phyloP scores from a whole-genome alignment of 1,140 invertebrate genomes.

The Cyrtorhinus lividipennis region DNA sequence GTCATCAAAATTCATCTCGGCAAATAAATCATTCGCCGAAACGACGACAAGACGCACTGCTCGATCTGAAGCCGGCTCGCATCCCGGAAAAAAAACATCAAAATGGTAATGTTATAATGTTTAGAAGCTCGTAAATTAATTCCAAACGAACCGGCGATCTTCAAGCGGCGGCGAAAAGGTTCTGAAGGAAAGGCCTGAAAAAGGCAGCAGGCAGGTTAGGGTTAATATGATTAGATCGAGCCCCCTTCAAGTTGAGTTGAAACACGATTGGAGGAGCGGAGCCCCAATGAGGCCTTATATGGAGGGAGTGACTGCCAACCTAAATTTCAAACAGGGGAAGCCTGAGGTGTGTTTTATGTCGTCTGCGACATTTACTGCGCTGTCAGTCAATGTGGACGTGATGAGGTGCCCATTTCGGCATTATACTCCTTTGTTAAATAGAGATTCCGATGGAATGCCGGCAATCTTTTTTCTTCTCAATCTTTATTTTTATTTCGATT shows the following conservation, averaged over 20 bases:
- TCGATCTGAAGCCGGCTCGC: too few species aligned
- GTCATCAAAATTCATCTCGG: too few species aligned
- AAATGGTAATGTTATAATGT: not conserved
- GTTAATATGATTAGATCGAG: constrained; percentile 10
- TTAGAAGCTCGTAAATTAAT: constrained; percentile 1
- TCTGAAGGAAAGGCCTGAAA: not conserved
- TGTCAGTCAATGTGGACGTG: constrained; percentile 14
- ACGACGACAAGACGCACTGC: too few species aligned
- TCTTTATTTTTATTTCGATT: not conserved
- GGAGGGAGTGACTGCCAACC: not conserved
- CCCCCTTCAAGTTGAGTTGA: not conserved
- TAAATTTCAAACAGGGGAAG: constrained; percentile 1
- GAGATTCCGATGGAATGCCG: constrained; percentile 14
- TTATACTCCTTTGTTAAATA: constrained; percentile 12
- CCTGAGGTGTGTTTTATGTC: constrained; percentile 13
- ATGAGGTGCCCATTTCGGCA: constrained; percentile 14
- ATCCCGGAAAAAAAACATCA: not conserved
- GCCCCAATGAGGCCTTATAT: not conserved
- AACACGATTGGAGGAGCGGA: not conserved
- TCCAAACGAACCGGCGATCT: not conserved
- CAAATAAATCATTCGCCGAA: too few species aligned
- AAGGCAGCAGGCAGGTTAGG: too few species aligned
- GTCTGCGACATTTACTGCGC: constrained; percentile 11
- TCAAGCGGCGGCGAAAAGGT: not conserved
- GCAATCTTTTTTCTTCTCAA: not conserved